Base-by-base conservation (phyloP, 2,888 invertebrate genomes). In the Sphaeridia pumilis region DNA sequence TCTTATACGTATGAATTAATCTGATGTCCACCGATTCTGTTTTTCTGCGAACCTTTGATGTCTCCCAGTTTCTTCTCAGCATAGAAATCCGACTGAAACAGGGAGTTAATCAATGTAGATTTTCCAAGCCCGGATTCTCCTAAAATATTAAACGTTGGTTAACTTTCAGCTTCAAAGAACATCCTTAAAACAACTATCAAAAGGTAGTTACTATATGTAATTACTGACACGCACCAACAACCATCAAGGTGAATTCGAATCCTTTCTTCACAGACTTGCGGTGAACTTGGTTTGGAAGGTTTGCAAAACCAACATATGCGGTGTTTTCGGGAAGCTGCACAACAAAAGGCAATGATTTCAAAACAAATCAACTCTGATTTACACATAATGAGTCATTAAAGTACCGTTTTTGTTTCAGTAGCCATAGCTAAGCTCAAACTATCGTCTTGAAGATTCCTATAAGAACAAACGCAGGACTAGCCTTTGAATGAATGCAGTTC, bases 171-270 rank as follows among this genome's bases (percentile, higher is more conserved):
- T 25, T 24, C 24, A 44, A 24, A 44, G 10, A 25, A 12, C 7
- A 22, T 5, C 14, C 12, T 20, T 20, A 10, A 10, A 10, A 48
- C 21, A 47, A 52, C 12, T 21, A 22, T 12, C 38, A 48, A 41
- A 20, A 38, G 10, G 4, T 5, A 46, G 20, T 10, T 12, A 17
- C 12, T 12, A 46, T 22, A 41, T 41, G 7, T 20, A 12, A 10
- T 17, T 41, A 41, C 7, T 41, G 10, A 41, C 20, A 69, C 72
- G 65, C 66, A 74, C 74, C 89, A 7, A 89, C 93, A 51, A 95
- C 93, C 94, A 95, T 94, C 12, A 95, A 74, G 0, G 94, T 94
- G 70, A 95, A 95, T 73, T 94, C 94, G 70, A 95, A 95, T 22
- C 94, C 94, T 70, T 93, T 94, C 72, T 95, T 95, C 49, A 94